Evolutionary conservation across 2,113 vertebrate genomes (phyloP).

Genomic region (Beaufortia kweichowensis): DNA sequence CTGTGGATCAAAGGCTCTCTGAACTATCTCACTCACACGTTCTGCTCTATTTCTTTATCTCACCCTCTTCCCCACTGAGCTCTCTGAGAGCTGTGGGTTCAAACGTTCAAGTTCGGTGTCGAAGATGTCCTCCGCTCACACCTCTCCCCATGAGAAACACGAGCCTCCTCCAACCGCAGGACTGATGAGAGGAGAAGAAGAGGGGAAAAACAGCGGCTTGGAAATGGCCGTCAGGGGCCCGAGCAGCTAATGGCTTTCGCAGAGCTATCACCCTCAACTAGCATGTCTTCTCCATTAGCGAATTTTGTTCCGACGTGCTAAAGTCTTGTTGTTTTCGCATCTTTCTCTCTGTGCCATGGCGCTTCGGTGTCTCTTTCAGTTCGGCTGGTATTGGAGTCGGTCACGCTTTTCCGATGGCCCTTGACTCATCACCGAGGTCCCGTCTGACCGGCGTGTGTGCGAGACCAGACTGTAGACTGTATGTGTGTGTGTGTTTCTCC

Average conservation of each 20-base stretch:
- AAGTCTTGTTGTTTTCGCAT: constrained; percentile 50
- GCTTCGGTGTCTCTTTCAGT: constrained; percentile 46
- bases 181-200: constrained; percentile 33
- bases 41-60: constrained; percentile 43
- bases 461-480: constrained; percentile 18
- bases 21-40: constrained; percentile 47
- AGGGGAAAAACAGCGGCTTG: constrained; percentile 47
- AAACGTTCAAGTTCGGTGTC: constrained; percentile 75
- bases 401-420: constrained; percentile 43
- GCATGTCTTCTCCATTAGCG: constrained; percentile 65
- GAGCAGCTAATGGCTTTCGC: constrained; percentile 83
- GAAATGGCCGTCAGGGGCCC: constrained; percentile 72
- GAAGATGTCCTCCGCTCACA: constrained; percentile 75
- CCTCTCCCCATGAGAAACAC: constrained; percentile 73
- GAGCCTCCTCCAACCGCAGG: constrained; percentile 69
- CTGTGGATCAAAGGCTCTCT: constrained; percentile 50
- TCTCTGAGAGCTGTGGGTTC: constrained; percentile 64
- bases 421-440: constrained; percentile 28
- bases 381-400: constrained; percentile 22
- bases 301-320: constrained; percentile 46
- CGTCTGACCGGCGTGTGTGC: constrained; percentile 11
- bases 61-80: constrained; percentile 38
- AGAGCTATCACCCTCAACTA: constrained; percentile 69
- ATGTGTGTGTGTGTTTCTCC: constrained; percentile 28
- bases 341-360: not conserved